Evolutionary conservation across 2,888 invertebrate genomes (phyloP).

Genomic region (Neuroscelio doddi): DNA sequence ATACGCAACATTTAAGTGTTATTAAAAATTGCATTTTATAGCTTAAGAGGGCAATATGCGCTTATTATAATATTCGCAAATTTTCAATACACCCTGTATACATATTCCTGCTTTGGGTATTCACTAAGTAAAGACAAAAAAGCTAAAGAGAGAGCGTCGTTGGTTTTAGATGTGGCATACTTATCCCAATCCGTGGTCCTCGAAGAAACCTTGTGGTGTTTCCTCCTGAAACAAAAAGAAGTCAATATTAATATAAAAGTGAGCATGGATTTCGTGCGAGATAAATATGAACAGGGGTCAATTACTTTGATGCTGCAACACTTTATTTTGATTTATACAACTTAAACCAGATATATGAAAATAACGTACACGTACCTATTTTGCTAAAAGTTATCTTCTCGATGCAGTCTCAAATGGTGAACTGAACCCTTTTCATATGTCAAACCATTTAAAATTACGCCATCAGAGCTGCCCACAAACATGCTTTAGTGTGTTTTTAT

Average conservation of each 20-base stretch:
- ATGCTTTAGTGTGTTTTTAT: too few species aligned
- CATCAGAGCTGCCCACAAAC: conserved; percentile 3
- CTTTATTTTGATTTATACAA: conserved; percentile 36
- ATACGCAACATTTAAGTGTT: too few species aligned
- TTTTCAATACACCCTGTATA: too few species aligned
- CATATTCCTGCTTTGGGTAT: too few species aligned
- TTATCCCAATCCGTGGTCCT: conserved; percentile 92
- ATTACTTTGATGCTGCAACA: conserved; percentile 69
- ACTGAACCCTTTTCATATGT: conserved; percentile 71
- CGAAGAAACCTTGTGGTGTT: conserved; percentile 99
- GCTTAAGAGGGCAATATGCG: too few species aligned
- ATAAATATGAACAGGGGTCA: conserved; percentile 69
- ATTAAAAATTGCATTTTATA: too few species aligned
- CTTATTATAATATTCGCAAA: too few species aligned
- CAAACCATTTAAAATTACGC: conserved; percentile 41
- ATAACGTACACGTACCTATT: conserved; percentile 60
- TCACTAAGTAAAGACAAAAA: background rate
- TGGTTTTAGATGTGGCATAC: background rate
- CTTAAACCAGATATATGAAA: conserved; percentile 62
- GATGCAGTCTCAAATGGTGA: conserved; percentile 71
- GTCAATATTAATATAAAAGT: conserved; percentile 6
- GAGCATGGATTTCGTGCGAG: background rate
- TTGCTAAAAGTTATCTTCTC: conserved; percentile 67
- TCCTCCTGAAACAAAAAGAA: conserved; percentile 91
- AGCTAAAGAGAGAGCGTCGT: background rate